A percentile compares a stretch with the other conserved stretches of the same genome.
Conservation (phyloP, 1,140 invertebrate genomes). For the Drosophila obscura region DNA sequence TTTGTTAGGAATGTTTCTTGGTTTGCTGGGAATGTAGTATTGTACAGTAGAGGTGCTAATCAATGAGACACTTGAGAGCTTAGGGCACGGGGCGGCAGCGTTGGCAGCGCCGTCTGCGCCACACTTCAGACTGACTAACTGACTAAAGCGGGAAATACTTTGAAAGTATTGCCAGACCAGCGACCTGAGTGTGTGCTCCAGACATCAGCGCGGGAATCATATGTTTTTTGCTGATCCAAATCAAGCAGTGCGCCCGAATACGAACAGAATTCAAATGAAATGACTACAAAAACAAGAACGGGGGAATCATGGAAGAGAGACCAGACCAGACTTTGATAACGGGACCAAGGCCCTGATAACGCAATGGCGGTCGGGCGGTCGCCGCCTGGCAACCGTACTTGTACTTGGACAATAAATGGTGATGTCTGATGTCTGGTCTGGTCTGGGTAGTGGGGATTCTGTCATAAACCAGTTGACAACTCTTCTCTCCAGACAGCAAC, state of each 20-base stretch:
- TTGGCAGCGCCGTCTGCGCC: slow-evolving; percentile 10
- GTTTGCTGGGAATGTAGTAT: neutral
- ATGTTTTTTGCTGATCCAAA: slow-evolving; percentile 25
- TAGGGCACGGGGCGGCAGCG: no score
- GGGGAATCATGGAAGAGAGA: slow-evolving; percentile 16
- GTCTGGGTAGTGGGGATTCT: slow-evolving; percentile 6
- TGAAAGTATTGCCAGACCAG: slow-evolving; percentile 9
- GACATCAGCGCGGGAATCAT: slow-evolving; percentile 18
- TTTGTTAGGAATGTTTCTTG: no score
- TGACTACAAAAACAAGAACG: slow-evolving; percentile 5
- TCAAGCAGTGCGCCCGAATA: slow-evolving; percentile 25
- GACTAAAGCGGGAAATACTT: slow-evolving; percentile 6
- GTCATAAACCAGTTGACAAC: slow-evolving; percentile 21
- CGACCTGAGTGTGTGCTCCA: neutral
- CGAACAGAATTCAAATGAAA: slow-evolving; percentile 39
- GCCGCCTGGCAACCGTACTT: slow-evolving; percentile 38
- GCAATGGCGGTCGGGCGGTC: slow-evolving; percentile 9
- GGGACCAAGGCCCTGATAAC: slow-evolving; percentile 25
- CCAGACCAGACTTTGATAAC: slow-evolving; percentile 51
- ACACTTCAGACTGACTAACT: neutral
- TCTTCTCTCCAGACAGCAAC: slow-evolving; percentile 1
- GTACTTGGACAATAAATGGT: slow-evolving; percentile 1
- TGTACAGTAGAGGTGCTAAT: slow-evolving; percentile 21
- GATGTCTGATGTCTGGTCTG: slow-evolving; percentile 1
- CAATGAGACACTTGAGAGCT: slow-evolving; percentile 14